phyloP scores from a whole-genome alignment of 2,888 invertebrate species.

The Steromphala cineraria region DNA sequence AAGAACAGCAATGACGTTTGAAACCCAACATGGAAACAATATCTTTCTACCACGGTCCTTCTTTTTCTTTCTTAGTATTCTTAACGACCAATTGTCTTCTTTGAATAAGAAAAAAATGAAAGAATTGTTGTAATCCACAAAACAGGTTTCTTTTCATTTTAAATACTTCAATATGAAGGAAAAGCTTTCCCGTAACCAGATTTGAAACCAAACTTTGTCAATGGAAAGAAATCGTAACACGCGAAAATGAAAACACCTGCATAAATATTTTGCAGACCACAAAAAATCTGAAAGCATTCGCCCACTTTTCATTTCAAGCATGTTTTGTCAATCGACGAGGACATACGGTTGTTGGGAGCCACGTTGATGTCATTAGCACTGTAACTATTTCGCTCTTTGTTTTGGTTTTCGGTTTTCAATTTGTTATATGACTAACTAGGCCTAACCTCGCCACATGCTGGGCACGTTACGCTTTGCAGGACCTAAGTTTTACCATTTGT shows the following conservation, averaged over 20 bases:
- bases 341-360: not conserved
- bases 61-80: no score
- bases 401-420: conserved; percentile 5
- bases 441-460: not conserved
- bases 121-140: not conserved
- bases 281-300: not conserved
- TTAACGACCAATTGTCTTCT: not conserved
- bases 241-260: not conserved
- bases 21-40: no score
- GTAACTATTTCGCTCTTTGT: not conserved
- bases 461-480: not conserved
- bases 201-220: not conserved
- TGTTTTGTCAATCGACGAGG: not conserved
- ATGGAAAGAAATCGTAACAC: conserved; percentile 2
- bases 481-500: not conserved
- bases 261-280: not conserved
- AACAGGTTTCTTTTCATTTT: not conserved
- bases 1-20: no score
- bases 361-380: not conserved
- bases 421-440: not conserved
- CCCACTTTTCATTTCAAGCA: not conserved
- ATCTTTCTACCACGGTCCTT: no score
- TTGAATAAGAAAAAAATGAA: not conserved
- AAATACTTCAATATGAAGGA: not conserved
- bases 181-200: not conserved